Conservation (phyloP, 2,888 invertebrate genomes). For the Nephrotoma flavescens region DNA sequence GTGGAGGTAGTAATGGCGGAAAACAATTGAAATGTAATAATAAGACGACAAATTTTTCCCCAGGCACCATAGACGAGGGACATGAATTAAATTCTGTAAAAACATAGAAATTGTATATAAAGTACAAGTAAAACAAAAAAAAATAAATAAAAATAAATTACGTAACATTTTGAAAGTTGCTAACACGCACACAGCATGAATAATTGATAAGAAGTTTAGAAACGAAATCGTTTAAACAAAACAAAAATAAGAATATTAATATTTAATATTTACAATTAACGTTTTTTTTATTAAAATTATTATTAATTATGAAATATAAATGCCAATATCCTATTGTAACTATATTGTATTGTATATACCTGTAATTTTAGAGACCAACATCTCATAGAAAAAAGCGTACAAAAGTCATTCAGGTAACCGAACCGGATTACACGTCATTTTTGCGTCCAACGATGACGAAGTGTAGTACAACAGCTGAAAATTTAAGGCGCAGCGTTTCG, state of each 20-base stretch:
- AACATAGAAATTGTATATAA: background rate
- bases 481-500: slow-evolving; percentile 8
- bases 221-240: background rate
- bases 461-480: slow-evolving; percentile 6
- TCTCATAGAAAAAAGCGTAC: background rate
- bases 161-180: background rate
- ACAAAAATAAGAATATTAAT: background rate
- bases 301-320: background rate
- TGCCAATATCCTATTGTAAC: background rate
- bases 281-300: background rate
- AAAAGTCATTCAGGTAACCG: background rate
- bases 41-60: background rate
- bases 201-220: background rate
- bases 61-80: background rate
- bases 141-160: background rate
- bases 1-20: background rate
- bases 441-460: background rate
- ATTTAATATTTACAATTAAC: background rate
- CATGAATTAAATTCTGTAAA: background rate
- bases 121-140: background rate
- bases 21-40: background rate
- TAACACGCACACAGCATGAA: background rate
- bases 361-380: background rate
- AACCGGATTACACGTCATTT: background rate
- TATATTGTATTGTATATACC: background rate